Conservation (phyloP, 2,888 invertebrate species). For the Eupeodes latifasciatus region DNA sequence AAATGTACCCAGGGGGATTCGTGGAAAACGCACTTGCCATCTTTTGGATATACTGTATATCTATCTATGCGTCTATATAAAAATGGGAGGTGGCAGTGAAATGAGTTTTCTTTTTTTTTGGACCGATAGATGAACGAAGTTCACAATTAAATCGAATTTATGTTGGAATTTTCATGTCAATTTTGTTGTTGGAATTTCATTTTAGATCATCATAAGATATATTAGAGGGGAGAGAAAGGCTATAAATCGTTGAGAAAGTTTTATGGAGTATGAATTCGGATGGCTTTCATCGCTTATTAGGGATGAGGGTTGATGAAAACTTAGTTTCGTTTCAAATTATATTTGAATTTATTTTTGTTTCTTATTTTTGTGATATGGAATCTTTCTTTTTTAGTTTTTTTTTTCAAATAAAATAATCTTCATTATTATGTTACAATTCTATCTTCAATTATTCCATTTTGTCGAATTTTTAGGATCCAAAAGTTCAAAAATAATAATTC, state of each 20-base stretch:
- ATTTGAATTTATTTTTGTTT: constrained; percentile 12
- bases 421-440: no score
- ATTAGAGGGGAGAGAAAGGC: constrained; percentile 6
- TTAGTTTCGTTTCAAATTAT: background rate
- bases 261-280: constrained; percentile 63
- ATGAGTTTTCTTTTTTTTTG: constrained; percentile 36
- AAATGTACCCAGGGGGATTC: constrained; percentile 53
- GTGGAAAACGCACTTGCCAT: constrained; percentile 70
- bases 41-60: background rate
- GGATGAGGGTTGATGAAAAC: constrained; percentile 10
- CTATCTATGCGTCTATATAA: background rate
- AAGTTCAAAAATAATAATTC: no score
- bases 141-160: constrained; percentile 71
- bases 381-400: no score
- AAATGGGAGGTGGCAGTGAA: constrained; percentile 58
- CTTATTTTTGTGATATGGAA: background rate
- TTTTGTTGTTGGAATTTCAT: constrained; percentile 53
- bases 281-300: constrained; percentile 43
- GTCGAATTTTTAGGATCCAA: no score
- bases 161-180: constrained; percentile 56
- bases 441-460: no score
- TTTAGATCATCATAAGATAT: constrained; percentile 17
- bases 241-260: constrained; percentile 63
- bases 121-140: constrained; percentile 43
- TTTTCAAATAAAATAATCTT: no score